Evolutionary conservation across 2,797 vertebrate genomes (phyloP), one percentile per base, ranked within the genome.

Genomic region (Moxostoma hubbsi): DNA sequence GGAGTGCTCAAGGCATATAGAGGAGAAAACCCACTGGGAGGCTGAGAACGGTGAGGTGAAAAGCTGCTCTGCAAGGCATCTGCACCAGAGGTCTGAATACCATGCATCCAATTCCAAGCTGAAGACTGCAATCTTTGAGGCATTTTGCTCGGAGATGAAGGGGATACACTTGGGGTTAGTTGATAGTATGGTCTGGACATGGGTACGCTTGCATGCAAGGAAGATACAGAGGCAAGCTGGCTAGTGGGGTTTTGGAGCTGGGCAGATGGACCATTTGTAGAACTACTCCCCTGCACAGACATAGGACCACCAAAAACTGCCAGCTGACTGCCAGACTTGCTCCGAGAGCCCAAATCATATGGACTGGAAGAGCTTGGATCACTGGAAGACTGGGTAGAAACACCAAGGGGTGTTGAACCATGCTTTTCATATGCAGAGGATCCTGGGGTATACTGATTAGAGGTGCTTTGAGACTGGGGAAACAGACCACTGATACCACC

Each of bases 21-120:
- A 4, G 58, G 15, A 8, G 46, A 13, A 9, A 11, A n/a, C 6
- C 7, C 45, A 53, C 9, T 66, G n/a, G 64, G 75, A 61, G 36
- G 11, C 36, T 58, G 75, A 81, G 74, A 55, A 10, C 51, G 79
- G 62, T 63, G 46, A 55, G 75, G 77, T 55, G 5, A 54, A 18
- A 16, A 58, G n/a, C 36, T 47, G 4, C 9, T 36, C 9, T 36
- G 18, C 2, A 24, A 24, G 24, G 24, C 24, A 24, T 24, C 2
- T 24, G 24, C 2, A 24, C 24, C 24, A 24, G 24, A 24, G 24
- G 1, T 24, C 24, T 24, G 24, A 24, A 24, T 24, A 24, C 24
- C 24, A 24, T 3, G 24, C 24, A 24, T 2, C 24, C 24, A 24
- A 24, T 2, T 24, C 1, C 2, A 24, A 2, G 24, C 24, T 24